Percentiles rank a stretch among this genome's conserved stretches.
These are phyloP conservation scores for Pycnonotus jocosus DNA, from an alignment of 2,113 vertebrate genomes.

Conservation along the genomic window DNA sequence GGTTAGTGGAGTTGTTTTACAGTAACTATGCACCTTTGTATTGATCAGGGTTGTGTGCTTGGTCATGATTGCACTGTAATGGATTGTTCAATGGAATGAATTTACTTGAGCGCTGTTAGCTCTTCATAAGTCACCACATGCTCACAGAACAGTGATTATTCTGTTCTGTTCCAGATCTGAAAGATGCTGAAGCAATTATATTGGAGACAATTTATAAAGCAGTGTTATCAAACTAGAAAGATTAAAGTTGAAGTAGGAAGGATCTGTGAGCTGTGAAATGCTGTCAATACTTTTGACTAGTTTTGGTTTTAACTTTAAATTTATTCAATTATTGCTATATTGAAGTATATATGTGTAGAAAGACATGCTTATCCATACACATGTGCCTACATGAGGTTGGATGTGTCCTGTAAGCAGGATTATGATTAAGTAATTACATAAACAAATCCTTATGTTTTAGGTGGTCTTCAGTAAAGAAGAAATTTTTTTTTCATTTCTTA, in stretches of 20 bases:
- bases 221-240: background rate
- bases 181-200: background rate
- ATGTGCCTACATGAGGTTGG: background rate
- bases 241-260: background rate
- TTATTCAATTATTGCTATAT: background rate
- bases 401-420: background rate
- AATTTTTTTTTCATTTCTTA: background rate
- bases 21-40: conserved; percentile 44
- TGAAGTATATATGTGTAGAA: background rate
- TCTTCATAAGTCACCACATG: background rate
- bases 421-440: background rate
- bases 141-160: background rate
- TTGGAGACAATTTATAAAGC: background rate
- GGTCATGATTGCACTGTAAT: conserved; percentile 59
- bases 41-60: conserved; percentile 60
- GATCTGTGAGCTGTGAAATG: background rate
- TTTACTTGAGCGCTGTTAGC: conserved; percentile 35
- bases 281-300: background rate
- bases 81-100: conserved; percentile 35
- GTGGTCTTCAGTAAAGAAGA: background rate
- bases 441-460: background rate
- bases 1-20: conserved; percentile 51
- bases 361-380: background rate
- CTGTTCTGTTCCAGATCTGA: background rate
- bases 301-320: background rate